Base-by-base conservation (phyloP, 1,140 invertebrate genomes). In the Uloborus diversus region DNA sequence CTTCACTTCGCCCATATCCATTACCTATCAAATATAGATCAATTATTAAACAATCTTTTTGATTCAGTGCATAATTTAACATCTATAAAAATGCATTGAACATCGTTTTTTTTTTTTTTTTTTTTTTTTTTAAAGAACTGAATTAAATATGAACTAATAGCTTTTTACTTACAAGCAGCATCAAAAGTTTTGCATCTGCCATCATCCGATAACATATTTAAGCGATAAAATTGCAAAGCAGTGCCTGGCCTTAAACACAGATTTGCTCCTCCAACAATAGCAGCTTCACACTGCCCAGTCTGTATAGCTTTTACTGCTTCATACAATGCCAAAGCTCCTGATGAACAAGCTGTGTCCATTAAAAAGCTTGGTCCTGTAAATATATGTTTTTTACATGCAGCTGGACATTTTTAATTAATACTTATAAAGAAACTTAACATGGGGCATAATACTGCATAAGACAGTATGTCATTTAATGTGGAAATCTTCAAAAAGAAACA, bases 181-280 rank as follows among this genome's bases (percentile, higher is more conserved):
- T 99, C 97, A 86, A 99, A 99, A 9, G 96, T 94, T 86, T 96
- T 97, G 88, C 96, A 99, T 83, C 89, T 91, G 4, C 96, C 97
- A 84, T 97, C 92, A 1, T 90, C 88, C 27, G 94, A 93, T 80
- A 99, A 89, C 95, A 99, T 99, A 82, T 91, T 92, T 3, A 99
- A 88, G 42, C 92, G 90, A 85, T 96, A 93, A 86, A 99, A 99
- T 86, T 98, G 95, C n/a, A 98, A 88, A 3, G 96, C 94, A 79
- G 90, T 92, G 28, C 91, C 92, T 0, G 97, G 96, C 85, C 96
- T 97, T 0, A 99, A 86, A 47, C 93, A 89, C 0, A 99, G 86
- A 85, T 94, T 95, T 27, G 90, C 89, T 70, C 96, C 96, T 27
- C 92, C 96, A 11, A 99, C 95, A 71, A 99, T 90, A 2, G 97